phyloP scores from a whole-genome alignment of 1,140 invertebrate genomes.

The Protaetia brevitarsis region DNA sequence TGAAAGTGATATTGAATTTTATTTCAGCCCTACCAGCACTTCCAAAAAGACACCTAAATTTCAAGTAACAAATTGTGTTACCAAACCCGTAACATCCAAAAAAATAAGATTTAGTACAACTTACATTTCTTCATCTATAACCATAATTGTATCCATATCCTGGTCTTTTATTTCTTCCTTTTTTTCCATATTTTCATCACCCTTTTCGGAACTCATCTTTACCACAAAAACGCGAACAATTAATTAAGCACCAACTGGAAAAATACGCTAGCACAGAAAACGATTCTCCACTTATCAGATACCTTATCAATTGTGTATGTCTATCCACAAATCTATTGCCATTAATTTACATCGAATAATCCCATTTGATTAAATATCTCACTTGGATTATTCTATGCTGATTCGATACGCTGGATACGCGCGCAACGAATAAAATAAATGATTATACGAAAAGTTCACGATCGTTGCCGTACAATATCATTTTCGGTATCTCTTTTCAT shows the following conservation, averaged over 20 bases:
- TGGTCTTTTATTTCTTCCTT: background rate
- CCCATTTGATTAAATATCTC: constrained; percentile 4
- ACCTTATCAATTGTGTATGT: background rate
- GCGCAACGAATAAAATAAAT: background rate
- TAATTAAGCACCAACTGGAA: background rate
- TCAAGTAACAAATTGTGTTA: no score
- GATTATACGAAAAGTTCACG: background rate
- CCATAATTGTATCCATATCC: background rate
- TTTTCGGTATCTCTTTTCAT: constrained; percentile 1
- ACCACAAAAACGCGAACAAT: no score
- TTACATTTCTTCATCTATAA: constrained; percentile 21
- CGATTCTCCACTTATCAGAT: background rate
- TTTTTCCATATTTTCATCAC: background rate
- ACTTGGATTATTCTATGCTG: background rate
- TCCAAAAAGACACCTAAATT: no score
- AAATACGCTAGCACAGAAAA: background rate
- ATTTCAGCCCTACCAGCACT: no score
- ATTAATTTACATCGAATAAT: constrained; percentile 8
- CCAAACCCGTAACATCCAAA: no score
- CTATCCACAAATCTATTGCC: background rate
- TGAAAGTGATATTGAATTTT: no score
- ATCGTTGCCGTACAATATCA: background rate
- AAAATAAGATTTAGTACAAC: no score
- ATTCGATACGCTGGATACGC: background rate
- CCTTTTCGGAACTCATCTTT: background rate